Evolutionary conservation across 2,113 vertebrate species (phyloP), one percentile per base, ranked within the genome.

Genomic region (Rhinolophus sinicus): DNA sequence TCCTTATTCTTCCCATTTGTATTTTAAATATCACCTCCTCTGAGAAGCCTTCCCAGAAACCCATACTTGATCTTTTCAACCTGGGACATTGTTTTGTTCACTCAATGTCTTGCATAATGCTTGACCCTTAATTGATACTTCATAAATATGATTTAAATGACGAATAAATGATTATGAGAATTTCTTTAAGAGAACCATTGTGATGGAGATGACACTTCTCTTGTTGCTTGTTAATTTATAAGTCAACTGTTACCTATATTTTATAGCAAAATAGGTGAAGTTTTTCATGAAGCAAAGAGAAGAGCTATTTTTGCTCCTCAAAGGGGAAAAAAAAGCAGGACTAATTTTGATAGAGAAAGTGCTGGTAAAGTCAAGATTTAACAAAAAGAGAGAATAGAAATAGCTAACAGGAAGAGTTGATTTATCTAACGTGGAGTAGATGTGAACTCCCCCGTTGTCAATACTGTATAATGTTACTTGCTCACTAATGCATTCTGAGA

Each of bases 251-350:
- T n/a, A 35, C 26, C 78, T 19, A 35, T 50, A 16, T 50, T 85
- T 77, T 84, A 50, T 60, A 56, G 8, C 26, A 76, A 95, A 94
- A 67, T 10, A 65, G 30, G 19, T 93, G 18, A 5, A 54, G 30
- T n/a, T 96, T 91, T 87, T 88, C 16, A 58, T 84, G 26, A 97
- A 64, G 40, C 38, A 94, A 93, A 97, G n/a, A 77, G 1, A 84
- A 4, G 24, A 72, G 26, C 90, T 81, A 58, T 54, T 84, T 97
- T 95, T 95, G 35, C 3, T 93, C 58, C 35, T 38, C n/a, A 75
- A 72, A 80, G 6, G 24, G 21, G 64, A n/a, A 28, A 54, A 70
- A 78, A 83, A 60, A 12, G 16, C 26, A 75, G 19, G 64, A 24
- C 16, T 81, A 70, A 85, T 91, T 96, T 77, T 67, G 30, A 10